These are phyloP conservation scores for Dipodomys stephensi DNA, from an alignment of 2,113 vertebrate species.

Conservation along the genomic window DNA sequence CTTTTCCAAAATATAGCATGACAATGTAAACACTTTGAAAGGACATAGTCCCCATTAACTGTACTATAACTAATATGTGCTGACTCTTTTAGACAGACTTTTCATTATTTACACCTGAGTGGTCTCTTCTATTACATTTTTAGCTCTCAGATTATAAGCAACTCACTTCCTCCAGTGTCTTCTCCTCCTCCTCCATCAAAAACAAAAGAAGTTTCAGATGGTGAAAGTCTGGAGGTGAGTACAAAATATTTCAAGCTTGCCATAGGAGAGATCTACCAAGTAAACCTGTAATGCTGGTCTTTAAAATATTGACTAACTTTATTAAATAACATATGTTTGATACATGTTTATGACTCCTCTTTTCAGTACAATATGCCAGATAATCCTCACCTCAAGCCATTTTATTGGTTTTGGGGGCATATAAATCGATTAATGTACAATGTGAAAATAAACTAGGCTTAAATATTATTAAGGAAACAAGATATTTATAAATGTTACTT, in stretches of 20 bases:
- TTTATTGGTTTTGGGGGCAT: slow-evolving; percentile 65
- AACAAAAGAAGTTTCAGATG: slow-evolving; percentile 93
- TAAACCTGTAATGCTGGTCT: slow-evolving; percentile 24
- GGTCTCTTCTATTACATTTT: slow-evolving; percentile 56
- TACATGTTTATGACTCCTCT: slow-evolving; percentile 40
- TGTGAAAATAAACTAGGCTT: slow-evolving; percentile 27
- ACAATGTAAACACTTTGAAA: neutral
- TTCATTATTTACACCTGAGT: neutral
- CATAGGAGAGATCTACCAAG: neutral
- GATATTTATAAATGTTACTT: slow-evolving; percentile 17
- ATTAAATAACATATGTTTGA: slow-evolving; percentile 70
- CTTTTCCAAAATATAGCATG: neutral
- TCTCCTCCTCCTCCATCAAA: slow-evolving; percentile 89
- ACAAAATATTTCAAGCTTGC: neutral
- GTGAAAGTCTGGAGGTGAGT: slow-evolving; percentile 94
- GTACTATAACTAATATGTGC: too few species aligned
- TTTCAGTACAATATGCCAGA: slow-evolving; percentile 30
- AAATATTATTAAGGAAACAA: slow-evolving; percentile 71
- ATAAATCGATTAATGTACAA: slow-evolving; percentile 57
- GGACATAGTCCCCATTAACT: too few species aligned
- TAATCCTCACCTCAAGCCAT: slow-evolving; percentile 32
- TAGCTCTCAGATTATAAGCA: slow-evolving; percentile 94
- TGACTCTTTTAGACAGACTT: neutral
- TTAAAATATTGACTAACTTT: slow-evolving; percentile 23
- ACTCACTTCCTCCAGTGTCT: slow-evolving; percentile 86